Evolutionary conservation across 2,888 invertebrate genomes (phyloP), one percentile per base, ranked within the genome.

Genomic region (Dusona sp.): DNA sequence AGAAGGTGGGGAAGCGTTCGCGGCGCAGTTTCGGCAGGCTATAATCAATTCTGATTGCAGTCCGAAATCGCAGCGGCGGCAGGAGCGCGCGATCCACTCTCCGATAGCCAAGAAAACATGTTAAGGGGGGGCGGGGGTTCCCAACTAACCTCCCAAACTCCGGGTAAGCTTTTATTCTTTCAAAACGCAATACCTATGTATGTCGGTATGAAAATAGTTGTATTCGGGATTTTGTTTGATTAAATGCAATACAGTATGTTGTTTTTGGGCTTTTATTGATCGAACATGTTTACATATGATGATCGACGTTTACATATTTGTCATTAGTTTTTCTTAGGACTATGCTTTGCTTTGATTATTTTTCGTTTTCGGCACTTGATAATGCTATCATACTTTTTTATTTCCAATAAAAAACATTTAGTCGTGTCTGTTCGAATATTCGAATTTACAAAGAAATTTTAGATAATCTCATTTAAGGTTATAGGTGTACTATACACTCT

Each of bases 31-130:
- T 94, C 94, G 94, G 94, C 94, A 93, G 93, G 93, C 93, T 93
- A 93, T 93, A 93, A 93, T 93, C 93, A 93, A 93, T 93, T 93
- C 93, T 93, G 93, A 93, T 93, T 93, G 93, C 93, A 93, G 92
- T 92, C 92, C 92, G 89, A 93, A 91, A 93, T 92, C 93, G 92
- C 90, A 90, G 92, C 90, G 88, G 89, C 72, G 83, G 85, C 48
- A 85, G 85, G 61, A 85, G 81, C 85, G 81, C 90, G 91, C 93
- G 93, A 93, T 93, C 92, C 92, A 91, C 92, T 91, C 91, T 88
- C 89, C 93, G 93, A 93, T 91, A 93, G 92, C 90, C 90, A 90
- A 92, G 92, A 92, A 93, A 93, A 93, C 92, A 80, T 61, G 64
- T 65, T 70, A 16, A 29, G 33, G 70, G 67, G 67, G 75, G 54